Evolutionary conservation across 2,113 vertebrate species (phyloP).

Genomic region (Xiphophorus couchianus): DNA sequence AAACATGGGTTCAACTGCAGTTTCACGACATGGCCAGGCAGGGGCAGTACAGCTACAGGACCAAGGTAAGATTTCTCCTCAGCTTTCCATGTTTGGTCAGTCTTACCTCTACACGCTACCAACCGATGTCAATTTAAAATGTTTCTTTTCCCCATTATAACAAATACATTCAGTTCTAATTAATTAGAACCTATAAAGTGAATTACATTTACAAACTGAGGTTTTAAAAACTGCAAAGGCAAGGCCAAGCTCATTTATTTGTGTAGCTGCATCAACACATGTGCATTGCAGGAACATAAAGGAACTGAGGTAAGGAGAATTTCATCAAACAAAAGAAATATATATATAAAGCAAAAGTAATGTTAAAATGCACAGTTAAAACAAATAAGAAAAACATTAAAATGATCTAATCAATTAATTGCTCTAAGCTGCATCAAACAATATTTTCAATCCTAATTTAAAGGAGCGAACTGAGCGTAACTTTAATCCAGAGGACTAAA

Average conservation of each 20-base stretch:
- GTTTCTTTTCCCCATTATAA: background rate
- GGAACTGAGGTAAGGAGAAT: background rate
- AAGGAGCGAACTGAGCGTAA: background rate
- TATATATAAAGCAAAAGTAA: background rate
- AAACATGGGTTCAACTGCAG: slow-evolving; percentile 26
- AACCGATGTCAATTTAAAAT: background rate
- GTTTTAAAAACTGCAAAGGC: background rate
- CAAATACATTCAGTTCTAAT: background rate
- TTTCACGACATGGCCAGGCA: slow-evolving; percentile 39
- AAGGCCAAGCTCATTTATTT: background rate
- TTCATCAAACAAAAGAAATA: background rate
- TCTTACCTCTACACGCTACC: background rate
- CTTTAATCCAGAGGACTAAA: background rate
- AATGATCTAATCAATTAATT: background rate
- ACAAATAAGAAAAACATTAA: background rate
- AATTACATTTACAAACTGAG: background rate
- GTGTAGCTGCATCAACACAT: background rate
- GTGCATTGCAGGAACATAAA: background rate
- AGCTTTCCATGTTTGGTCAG: background rate
- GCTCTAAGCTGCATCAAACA: too few relatives aligned
- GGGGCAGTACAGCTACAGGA: slow-evolving; percentile 58
- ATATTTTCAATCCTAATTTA: background rate
- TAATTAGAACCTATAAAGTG: background rate
- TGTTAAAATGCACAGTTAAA: background rate
- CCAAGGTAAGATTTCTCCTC: slow-evolving; percentile 35